Evolutionary conservation across 2,113 vertebrate species (phyloP).

Genomic region (Sialia sialis): DNA sequence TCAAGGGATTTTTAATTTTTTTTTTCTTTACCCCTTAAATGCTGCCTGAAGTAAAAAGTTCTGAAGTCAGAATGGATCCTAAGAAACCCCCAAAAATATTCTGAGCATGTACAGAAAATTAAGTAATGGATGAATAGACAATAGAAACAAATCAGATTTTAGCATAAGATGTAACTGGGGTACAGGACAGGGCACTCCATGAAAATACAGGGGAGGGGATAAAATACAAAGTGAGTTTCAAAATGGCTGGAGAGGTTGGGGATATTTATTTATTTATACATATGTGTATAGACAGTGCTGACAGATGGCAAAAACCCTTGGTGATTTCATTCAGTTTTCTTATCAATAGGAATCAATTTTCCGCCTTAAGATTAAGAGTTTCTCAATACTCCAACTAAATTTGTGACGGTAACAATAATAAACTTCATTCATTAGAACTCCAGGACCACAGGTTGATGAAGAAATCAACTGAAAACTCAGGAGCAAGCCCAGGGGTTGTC

Average conservation of each 20-base stretch:
- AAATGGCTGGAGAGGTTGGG: accelerated
- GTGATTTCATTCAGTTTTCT: not conserved
- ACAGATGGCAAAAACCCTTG: not conserved
- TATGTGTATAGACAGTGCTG: not conserved
- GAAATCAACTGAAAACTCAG: not conserved
- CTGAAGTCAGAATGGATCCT: not conserved
- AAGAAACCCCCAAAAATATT: not conserved
- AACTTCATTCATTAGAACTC: not conserved
- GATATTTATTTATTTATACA: too few relatives aligned
- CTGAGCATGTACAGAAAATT: not conserved
- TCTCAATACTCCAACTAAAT: not conserved
- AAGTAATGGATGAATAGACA: not conserved
- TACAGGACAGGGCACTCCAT: not conserved
- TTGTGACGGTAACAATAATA: not conserved
- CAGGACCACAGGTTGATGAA: not conserved
- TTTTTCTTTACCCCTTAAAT: not conserved
- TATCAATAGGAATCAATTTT: not conserved
- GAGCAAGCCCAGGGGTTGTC: not conserved
- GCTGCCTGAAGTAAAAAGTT: not conserved
- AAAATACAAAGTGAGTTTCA: not conserved
- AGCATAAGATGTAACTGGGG: not conserved
- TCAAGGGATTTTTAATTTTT: not conserved
- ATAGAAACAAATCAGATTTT: not conserved
- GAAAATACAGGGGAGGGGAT: not conserved
- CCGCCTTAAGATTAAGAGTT: not conserved